phyloP scores from a whole-genome alignment of 2,888 invertebrate genomes.

The Andrena flavipes region DNA sequence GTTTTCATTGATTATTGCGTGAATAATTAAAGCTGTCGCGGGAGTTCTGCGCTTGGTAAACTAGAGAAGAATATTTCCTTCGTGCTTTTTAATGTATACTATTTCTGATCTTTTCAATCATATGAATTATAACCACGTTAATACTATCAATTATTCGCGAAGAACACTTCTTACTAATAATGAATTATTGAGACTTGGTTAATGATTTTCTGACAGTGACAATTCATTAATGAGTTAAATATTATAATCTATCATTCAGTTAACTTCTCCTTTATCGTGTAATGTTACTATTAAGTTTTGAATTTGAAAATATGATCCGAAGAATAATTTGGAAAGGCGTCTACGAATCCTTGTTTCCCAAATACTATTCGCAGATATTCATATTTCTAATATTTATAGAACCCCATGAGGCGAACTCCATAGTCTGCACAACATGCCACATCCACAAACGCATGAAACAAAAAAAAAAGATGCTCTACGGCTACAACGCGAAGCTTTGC shows the following conservation, averaged over 20 bases:
- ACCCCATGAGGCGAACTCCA: background rate
- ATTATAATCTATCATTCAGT: too few relatives aligned
- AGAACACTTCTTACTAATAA: background rate
- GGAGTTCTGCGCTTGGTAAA: background rate
- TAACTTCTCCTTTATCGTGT: too few relatives aligned
- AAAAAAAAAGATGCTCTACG: constrained; percentile 33
- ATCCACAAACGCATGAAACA: constrained; percentile 13
- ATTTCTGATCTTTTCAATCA: background rate
- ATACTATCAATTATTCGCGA: background rate
- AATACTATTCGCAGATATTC: background rate
- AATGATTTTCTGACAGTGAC: too few relatives aligned
- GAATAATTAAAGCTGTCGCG: constrained; percentile 37
- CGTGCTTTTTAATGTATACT: background rate
- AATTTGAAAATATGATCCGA: background rate
- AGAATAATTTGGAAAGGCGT: background rate
- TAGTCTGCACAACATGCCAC: background rate
- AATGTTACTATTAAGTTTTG: too few relatives aligned
- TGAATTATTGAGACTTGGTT: too few relatives aligned
- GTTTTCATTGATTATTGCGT: constrained; percentile 42
- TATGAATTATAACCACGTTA: background rate
- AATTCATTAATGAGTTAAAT: too few relatives aligned
- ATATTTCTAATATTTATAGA: background rate
- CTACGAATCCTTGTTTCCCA: background rate
- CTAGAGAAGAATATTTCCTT: background rate
- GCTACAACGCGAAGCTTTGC: constrained; percentile 13